Percentiles rank a stretch among this genome's conserved stretches.
phyloP scores from a whole-genome alignment of 2,113 vertebrate species.

The Rallus limicola region DNA sequence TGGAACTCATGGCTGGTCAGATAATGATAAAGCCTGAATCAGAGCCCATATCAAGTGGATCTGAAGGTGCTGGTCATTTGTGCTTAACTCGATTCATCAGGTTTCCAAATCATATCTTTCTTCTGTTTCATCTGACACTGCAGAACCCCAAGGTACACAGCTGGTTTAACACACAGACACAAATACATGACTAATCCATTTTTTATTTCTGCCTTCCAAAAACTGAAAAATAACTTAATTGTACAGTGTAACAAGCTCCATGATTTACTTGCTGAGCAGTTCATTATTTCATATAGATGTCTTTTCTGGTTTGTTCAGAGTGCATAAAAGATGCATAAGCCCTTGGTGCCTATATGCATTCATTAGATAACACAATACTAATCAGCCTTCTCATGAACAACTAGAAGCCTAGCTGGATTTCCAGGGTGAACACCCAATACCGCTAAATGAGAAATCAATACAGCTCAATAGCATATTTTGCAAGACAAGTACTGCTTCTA shows the following conservation, averaged over 20 bases:
- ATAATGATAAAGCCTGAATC: background rate
- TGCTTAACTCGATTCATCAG: background rate
- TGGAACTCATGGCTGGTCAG: background rate
- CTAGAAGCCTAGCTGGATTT: slow-evolving; percentile 48
- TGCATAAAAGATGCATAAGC: slow-evolving; percentile 66
- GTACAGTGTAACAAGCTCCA: background rate
- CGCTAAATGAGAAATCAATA: slow-evolving; percentile 52
- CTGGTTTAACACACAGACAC: background rate
- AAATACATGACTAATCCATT: background rate
- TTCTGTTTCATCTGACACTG: background rate
- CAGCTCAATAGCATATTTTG: slow-evolving; percentile 9
- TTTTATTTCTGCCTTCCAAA: slow-evolving; percentile 33
- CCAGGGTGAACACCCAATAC: slow-evolving; percentile 33
- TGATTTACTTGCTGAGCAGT: slow-evolving; percentile 24
- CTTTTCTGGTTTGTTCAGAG: slow-evolving; percentile 42
- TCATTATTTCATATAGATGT: slow-evolving; percentile 54
- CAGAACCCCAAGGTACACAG: slow-evolving; percentile 12
- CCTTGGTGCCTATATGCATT: background rate
- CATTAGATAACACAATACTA: slow-evolving; percentile 66
- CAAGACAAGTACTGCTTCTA: slow-evolving; percentile 5
- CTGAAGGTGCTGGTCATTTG: background rate
- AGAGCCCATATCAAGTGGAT: background rate
- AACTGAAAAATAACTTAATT: slow-evolving; percentile 49
- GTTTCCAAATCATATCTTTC: background rate
- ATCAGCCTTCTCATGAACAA: slow-evolving; percentile 53